phyloP scores from a whole-genome alignment of 2,113 vertebrate genomes.

The Oxygymnocypris stewartii region DNA sequence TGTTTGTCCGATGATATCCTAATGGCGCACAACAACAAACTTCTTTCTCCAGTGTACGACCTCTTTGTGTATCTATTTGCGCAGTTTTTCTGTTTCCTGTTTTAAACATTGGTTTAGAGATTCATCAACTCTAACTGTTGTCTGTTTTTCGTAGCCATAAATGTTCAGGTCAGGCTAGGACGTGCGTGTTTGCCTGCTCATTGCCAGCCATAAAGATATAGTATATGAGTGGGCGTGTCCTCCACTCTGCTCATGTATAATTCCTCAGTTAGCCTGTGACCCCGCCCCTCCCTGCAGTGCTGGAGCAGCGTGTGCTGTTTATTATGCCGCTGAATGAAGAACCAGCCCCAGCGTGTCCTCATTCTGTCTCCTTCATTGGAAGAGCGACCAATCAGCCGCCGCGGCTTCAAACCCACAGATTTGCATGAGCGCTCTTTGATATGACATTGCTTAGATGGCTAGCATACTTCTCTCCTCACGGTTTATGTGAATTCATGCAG shows the following conservation, averaged over 20 bases:
- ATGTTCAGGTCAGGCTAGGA: background rate
- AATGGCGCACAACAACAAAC: background rate
- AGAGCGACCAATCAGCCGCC: conserved; percentile 15
- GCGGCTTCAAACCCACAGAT: background rate
- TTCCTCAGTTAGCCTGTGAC: background rate
- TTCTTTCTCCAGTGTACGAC: background rate
- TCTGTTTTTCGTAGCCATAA: background rate
- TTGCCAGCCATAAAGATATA: background rate
- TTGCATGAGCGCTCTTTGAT: background rate
- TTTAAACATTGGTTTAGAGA: background rate
- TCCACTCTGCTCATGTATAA: conserved; percentile 6
- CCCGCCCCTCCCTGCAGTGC: background rate
- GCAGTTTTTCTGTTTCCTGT: background rate
- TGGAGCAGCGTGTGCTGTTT: conserved; percentile 35
- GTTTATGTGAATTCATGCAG: conserved; percentile 14
- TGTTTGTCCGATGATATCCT: background rate
- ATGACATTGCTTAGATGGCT: conserved; percentile 4
- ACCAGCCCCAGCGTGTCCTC: conserved; percentile 28
- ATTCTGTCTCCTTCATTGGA: conserved; percentile 42
- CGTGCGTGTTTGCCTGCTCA: background rate
- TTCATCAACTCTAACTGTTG: background rate
- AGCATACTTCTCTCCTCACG: too few relatives aligned
- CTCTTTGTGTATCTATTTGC: background rate
- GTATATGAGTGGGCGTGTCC: background rate
- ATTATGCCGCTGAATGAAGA: conserved; percentile 34